Conservation (phyloP, 2,797 vertebrate genomes). For the Intellagama lesueurii region DNA sequence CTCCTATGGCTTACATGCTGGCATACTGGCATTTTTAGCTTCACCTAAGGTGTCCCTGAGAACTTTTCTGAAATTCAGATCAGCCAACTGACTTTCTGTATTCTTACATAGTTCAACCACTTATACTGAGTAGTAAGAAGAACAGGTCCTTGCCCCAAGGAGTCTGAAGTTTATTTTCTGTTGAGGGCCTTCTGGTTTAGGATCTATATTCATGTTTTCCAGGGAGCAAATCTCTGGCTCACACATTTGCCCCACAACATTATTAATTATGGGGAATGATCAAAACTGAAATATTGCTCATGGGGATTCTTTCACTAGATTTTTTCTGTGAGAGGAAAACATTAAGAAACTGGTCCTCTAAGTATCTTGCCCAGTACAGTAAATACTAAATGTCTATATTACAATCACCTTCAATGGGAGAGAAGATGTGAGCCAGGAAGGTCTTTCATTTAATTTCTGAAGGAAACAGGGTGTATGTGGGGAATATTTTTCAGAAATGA, state of each 20-base stretch:
- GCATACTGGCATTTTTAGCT: no score
- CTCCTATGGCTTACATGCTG: no score
- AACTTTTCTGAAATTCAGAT: no score
- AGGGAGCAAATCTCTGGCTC: neutral
- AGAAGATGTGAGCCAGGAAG: neutral
- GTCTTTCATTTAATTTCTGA: neutral
- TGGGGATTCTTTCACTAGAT: neutral
- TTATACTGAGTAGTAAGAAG: neutral
- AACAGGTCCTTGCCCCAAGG: neutral
- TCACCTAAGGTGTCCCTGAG: no score
- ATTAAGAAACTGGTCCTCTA: neutral
- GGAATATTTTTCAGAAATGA: neutral
- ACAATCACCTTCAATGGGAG: neutral
- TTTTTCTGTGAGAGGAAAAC: neutral
- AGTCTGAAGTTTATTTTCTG: neutral
- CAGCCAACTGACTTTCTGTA: no score
- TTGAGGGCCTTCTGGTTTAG: neutral
- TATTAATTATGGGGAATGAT: no score
- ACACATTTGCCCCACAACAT: neutral
- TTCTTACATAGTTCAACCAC: neutral
- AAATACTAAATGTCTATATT: neutral
- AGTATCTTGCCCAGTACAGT: neutral
- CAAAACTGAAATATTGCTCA: neutral
- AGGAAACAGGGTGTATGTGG: neutral
- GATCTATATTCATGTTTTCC: neutral